Evolutionary conservation across 2,888 invertebrate species (phyloP).

Genomic region (Carpatolechia fugitivella): DNA sequence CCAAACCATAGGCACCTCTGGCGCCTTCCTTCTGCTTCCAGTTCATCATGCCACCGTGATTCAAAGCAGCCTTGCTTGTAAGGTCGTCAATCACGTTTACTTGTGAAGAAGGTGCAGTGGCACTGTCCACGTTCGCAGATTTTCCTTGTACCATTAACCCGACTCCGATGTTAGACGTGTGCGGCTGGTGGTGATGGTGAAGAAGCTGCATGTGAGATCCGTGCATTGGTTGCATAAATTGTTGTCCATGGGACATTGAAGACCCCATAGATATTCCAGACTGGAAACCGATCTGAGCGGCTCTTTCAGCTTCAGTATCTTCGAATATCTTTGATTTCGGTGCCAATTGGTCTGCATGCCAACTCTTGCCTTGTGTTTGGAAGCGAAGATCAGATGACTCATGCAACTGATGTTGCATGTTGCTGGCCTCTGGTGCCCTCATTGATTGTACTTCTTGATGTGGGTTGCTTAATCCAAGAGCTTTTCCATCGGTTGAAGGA

Average conservation of each 20-base stretch:
- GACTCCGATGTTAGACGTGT: too few relatives aligned
- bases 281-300: neutral
- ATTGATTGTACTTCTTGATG: neutral
- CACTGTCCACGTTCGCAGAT: slow-evolving; percentile 39
- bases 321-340: neutral
- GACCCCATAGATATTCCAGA: too few relatives aligned
- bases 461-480: neutral
- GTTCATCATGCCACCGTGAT: slow-evolving; percentile 35
- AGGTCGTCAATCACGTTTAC: slow-evolving; percentile 44
- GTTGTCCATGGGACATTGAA: neutral
- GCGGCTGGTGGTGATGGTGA: neutral
- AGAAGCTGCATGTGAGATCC: neutral
- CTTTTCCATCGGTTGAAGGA: neutral
- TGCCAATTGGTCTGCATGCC: slow-evolving; percentile 3
- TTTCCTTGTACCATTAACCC: slow-evolving; percentile 30
- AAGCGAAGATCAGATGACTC: neutral
- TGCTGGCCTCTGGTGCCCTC: neutral
- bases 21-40: slow-evolving; percentile 39
- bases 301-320: neutral
- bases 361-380: neutral
- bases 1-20: slow-evolving; percentile 43
- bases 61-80: slow-evolving; percentile 33
- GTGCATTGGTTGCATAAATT: neutral
- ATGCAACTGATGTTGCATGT: neutral
- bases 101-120: slow-evolving; percentile 36